Evolutionary conservation across 2,797 vertebrate genomes (phyloP).

Genomic region (Okamejei kenojei): DNA sequence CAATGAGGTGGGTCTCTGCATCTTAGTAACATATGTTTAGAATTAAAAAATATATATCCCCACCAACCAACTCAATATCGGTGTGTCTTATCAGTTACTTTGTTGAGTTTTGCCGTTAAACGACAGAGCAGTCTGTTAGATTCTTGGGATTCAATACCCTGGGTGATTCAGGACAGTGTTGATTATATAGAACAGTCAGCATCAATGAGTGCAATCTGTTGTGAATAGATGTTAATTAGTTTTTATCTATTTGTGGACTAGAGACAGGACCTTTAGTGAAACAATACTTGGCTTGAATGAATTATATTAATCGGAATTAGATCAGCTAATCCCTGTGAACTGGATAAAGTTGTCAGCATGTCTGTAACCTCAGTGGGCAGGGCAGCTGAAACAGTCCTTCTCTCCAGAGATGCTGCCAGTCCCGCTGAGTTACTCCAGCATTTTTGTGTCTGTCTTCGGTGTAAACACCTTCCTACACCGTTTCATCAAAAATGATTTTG

Average conservation of each 20-base stretch:
- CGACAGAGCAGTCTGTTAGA: neutral
- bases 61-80: neutral
- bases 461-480: too few species aligned
- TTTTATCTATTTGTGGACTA: neutral
- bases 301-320: neutral
- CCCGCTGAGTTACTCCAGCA: too few species aligned
- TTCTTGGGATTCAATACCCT: neutral
- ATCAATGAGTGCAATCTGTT: neutral
- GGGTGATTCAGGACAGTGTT: neutral
- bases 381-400: neutral
- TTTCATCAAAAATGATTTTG: too few species aligned
- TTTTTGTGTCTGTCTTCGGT: too few species aligned
- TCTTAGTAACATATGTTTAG: neutral
- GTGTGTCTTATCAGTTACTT: neutral
- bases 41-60: neutral
- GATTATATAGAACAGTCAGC: neutral
- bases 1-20: neutral
- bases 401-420: neutral
- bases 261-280: neutral
- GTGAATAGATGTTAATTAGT: neutral
- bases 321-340: neutral
- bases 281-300: neutral
- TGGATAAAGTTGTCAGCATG: neutral
- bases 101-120: neutral
- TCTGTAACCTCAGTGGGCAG: neutral